Evolutionary conservation across 2,113 vertebrate genomes (phyloP).

Genomic region (Strix uralensis): DNA sequence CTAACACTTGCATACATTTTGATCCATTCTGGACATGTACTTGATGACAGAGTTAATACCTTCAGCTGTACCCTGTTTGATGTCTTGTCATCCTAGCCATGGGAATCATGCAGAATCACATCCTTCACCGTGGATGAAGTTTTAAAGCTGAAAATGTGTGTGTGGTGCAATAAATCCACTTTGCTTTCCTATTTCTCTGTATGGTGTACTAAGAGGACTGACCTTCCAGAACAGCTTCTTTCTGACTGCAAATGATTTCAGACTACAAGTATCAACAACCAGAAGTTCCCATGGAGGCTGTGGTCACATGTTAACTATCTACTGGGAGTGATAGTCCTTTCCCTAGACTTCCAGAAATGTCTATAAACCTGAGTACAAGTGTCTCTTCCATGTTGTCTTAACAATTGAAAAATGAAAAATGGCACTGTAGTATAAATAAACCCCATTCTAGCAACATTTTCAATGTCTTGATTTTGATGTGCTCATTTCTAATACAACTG

Average conservation of each 20-base stretch:
- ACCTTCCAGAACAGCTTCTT: background rate
- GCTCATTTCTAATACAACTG: background rate
- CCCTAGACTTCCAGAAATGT: background rate
- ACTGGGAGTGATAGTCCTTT: background rate
- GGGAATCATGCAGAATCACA: background rate
- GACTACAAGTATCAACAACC: background rate
- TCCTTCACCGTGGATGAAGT: background rate
- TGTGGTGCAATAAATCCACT: background rate
- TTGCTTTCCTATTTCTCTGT: background rate
- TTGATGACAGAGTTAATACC: background rate
- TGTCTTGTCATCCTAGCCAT: background rate
- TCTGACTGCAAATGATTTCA: fast-evolving
- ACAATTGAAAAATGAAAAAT: background rate
- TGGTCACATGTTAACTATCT: background rate
- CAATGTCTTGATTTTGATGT: background rate
- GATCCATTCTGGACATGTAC: background rate
- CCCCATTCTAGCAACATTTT: background rate
- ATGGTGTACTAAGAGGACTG: background rate
- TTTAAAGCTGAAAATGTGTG: background rate
- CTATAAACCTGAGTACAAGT: background rate
- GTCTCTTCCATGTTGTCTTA: background rate
- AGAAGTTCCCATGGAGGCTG: fast-evolving
- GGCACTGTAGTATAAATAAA: background rate
- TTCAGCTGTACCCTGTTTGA: background rate
- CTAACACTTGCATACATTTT: background rate